A percentile compares a stretch with the other conserved stretches of the same genome.
phyloP scores from a whole-genome alignment of 2,113 vertebrate species.

The Pardalotus punctatus region DNA sequence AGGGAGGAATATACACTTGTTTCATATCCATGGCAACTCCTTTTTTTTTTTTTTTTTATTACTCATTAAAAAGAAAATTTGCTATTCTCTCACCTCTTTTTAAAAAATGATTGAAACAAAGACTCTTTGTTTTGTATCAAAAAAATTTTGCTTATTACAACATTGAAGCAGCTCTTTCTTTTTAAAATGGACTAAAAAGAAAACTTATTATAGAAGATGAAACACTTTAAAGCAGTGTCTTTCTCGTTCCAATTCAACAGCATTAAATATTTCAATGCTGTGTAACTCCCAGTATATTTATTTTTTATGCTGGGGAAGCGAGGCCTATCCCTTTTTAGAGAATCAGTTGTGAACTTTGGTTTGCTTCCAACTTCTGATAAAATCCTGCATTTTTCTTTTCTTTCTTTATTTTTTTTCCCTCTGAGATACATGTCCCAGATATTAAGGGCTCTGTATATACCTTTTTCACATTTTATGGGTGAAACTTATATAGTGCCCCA shows the following conservation, averaged over 20 bases:
- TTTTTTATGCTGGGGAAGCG: constrained; percentile 25
- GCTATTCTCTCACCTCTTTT: not conserved
- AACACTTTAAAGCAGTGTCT: not conserved
- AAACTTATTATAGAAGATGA: not conserved
- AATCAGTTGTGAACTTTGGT: not conserved
- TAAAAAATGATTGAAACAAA: not conserved
- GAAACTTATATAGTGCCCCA: not conserved
- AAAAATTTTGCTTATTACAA: constrained; percentile 10
- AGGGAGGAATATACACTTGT: not conserved
- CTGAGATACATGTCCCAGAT: not conserved
- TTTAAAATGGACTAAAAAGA: not conserved
- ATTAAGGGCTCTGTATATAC: not conserved
- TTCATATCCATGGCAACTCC: not conserved
- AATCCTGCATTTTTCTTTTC: not conserved
- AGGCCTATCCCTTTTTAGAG: not conserved
- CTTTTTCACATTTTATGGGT: not conserved
- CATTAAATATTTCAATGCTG: constrained; percentile 31
- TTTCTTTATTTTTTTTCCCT: not conserved
- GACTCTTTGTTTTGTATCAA: not conserved
- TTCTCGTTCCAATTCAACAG: not conserved
- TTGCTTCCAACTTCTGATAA: not conserved
- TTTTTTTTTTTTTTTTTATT: not conserved
- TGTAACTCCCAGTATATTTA: constrained; percentile 29
- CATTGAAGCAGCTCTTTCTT: not conserved
- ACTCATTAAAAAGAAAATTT: not conserved